phyloP scores from a whole-genome alignment of 2,113 vertebrate genomes.

The Herpetotheres cachinnans region DNA sequence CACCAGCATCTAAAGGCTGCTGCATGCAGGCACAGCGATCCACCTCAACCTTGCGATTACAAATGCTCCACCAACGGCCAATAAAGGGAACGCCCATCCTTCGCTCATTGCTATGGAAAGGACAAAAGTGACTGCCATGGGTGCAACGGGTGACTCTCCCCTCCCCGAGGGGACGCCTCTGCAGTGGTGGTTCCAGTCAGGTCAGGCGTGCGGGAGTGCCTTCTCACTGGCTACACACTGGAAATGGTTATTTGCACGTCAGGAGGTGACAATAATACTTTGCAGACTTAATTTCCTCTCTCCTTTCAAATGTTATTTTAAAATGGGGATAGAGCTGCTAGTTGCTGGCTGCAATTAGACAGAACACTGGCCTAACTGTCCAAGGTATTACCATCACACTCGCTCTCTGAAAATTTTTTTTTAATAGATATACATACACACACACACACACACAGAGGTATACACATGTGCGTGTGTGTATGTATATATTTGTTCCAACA shows the following conservation, averaged over 20 bases:
- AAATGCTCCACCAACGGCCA: background rate
- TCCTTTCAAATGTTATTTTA: background rate
- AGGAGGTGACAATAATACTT: background rate
- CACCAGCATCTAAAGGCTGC: background rate
- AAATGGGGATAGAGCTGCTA: background rate
- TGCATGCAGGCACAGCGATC: background rate
- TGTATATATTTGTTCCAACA: background rate
- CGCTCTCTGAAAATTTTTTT: background rate
- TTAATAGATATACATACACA: rapidly evolving
- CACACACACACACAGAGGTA: background rate
- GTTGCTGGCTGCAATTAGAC: background rate
- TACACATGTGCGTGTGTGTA: rapidly evolving
- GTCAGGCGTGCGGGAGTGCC: rapidly evolving
- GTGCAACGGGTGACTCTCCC: background rate
- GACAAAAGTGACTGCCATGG: background rate
- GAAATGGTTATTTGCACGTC: background rate
- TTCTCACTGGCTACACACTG: background rate
- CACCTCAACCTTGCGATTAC: background rate
- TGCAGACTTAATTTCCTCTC: background rate
- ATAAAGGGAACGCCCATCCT: background rate
- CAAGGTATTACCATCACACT: background rate
- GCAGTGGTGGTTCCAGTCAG: background rate
- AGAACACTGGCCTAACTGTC: background rate
- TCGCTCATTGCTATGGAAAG: background rate
- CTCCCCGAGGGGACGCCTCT: background rate